Conservation (phyloP, 2,888 invertebrate species). For the Ferdinandea cuprea region DNA sequence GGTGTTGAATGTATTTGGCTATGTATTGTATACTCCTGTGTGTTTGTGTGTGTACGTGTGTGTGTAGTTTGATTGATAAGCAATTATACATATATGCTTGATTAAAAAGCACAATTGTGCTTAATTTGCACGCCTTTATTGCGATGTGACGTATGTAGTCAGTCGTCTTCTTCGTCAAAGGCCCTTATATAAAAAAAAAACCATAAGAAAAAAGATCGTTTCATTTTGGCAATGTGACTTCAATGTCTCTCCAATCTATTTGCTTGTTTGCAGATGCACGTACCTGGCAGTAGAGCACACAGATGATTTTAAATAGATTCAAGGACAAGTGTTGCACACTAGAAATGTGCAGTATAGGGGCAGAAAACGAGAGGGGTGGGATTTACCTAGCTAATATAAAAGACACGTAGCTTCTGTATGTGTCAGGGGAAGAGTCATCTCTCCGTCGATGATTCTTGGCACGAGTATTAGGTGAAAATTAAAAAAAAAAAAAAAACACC, state of each 20-base stretch:
- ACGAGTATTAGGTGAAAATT: constrained; percentile 63
- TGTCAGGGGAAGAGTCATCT: constrained; percentile 65
- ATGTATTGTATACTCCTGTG: too few relatives aligned
- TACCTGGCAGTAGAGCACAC: constrained; percentile 67
- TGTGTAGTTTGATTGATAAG: constrained; percentile 52
- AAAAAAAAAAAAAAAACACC: constrained; percentile 29
- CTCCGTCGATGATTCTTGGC: constrained; percentile 69
- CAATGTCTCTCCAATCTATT: constrained; percentile 68
- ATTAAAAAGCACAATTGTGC: constrained; percentile 34
- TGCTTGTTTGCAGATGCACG: constrained; percentile 72
- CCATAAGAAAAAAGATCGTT: background rate
- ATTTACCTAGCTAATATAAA: constrained; percentile 43
- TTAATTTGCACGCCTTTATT: constrained; percentile 25
- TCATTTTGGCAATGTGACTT: constrained; percentile 69
- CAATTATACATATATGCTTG: constrained; percentile 3
- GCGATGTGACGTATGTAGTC: constrained; percentile 21
- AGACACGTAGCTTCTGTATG: constrained; percentile 50
- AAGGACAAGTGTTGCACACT: constrained; percentile 73
- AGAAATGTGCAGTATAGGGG: constrained; percentile 50
- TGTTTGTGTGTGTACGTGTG: too few relatives aligned
- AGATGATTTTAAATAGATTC: constrained; percentile 73
- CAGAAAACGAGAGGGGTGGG: constrained; percentile 29
- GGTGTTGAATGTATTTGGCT: constrained; percentile 17
- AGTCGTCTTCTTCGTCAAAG: background rate
- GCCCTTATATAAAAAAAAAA: constrained; percentile 10